Percentiles rank a stretch among this genome's conserved stretches.
phyloP scores from a whole-genome alignment of 1,140 invertebrate genomes.

The Aleiodes sp. region DNA sequence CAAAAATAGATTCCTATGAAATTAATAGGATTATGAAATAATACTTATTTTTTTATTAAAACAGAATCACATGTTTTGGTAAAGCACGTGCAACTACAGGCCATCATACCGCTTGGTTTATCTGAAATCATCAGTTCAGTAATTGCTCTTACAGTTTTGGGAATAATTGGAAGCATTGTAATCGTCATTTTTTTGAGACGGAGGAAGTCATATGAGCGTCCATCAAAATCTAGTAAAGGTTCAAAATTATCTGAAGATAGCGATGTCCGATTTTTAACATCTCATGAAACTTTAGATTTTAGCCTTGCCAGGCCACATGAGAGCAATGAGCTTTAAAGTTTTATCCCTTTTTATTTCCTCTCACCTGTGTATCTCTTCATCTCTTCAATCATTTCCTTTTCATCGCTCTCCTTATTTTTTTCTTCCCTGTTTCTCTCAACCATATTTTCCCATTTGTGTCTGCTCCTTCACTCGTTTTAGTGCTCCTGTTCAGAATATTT shows the following conservation, averaged over 20 bases:
- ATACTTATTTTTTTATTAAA: not conserved
- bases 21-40: not conserved
- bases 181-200: constrained; percentile 48
- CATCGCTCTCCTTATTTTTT: no score
- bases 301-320: constrained; percentile 62
- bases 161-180: constrained; percentile 39
- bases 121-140: constrained; percentile 45
- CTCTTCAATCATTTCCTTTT: not conserved
- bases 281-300: constrained; percentile 68
- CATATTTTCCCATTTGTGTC: no score
- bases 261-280: constrained; percentile 69
- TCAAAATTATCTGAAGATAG: constrained; percentile 64
- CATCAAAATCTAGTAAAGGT: constrained; percentile 33
- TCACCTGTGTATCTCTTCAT: not conserved
- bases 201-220: constrained; percentile 53
- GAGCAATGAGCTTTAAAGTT: constrained; percentile 45
- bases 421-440: no score
- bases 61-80: constrained; percentile 20
- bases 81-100: constrained; percentile 10
- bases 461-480: no score
- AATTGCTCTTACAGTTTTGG: constrained; percentile 47
- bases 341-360: not conserved
- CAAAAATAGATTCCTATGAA: not conserved
- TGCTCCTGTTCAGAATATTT: no score
- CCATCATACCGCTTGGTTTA: constrained; percentile 36